These are phyloP conservation scores for Tachysurus fulvidraco DNA, from an alignment of 2,113 vertebrate species.

Conservation along the genomic window DNA sequence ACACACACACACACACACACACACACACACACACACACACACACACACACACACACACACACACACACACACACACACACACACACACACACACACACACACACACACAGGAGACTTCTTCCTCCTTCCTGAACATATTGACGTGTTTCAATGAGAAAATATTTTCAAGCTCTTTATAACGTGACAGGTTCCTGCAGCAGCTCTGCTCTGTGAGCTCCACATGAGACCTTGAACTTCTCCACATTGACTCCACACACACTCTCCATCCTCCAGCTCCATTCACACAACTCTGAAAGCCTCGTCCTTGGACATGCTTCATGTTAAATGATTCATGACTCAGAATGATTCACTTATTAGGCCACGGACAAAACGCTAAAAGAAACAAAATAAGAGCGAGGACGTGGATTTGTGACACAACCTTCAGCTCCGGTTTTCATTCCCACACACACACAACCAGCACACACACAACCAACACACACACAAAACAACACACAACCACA, in stretches of 20 bases:
- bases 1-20: no score
- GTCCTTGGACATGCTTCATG: constrained; percentile 23
- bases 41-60: no score
- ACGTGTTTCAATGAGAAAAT: no score
- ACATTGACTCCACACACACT: neutral
- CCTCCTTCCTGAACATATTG: no score
- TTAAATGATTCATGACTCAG: constrained; percentile 52
- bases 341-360: constrained; percentile 49
- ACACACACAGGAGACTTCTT: no score
- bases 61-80: no score
- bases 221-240: neutral
- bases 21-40: no score
- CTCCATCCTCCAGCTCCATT: constrained; percentile 21
- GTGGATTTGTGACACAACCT: constrained; percentile 19
- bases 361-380: constrained; percentile 12
- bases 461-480: no score
- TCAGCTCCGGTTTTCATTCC: constrained; percentile 19
- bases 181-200: neutral
- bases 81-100: no score
- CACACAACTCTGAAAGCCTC: constrained; percentile 10
- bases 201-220: neutral
- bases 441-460: neutral
- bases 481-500: no score
- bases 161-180: no score
- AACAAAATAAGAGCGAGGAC: constrained; percentile 37